Conservation (phyloP, 2,113 vertebrate genomes). For the Phrynosoma platyrhinos region DNA sequence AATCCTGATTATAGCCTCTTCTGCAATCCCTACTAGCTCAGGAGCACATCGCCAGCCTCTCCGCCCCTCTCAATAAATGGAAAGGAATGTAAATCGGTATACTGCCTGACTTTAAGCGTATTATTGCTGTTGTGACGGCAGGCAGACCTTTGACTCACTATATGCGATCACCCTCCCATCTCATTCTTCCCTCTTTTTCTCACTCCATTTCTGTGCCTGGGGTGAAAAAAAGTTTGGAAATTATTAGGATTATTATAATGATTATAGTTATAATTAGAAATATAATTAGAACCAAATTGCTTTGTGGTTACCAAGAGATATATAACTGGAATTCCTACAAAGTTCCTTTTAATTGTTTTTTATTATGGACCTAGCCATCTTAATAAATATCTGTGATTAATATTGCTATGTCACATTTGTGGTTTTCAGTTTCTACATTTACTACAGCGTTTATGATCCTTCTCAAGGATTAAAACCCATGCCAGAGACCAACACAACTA, state of each 20-base stretch:
- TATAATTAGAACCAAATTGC: background rate
- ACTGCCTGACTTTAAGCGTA: slow-evolving; percentile 1
- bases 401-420: background rate
- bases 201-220: background rate
- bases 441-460: background rate
- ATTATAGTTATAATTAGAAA: background rate
- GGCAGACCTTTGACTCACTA: background rate
- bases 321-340: background rate
- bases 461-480: background rate
- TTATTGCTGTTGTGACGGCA: background rate
- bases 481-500: background rate
- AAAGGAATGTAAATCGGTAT: slow-evolving; percentile 18
- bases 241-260: background rate
- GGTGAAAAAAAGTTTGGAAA: background rate
- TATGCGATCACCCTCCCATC: background rate
- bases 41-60: background rate
- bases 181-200: background rate
- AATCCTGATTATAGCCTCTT: background rate
- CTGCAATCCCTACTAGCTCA: background rate
- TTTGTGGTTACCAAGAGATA: background rate
- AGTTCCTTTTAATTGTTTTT: too few species aligned
- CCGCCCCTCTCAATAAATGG: background rate
- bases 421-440: background rate
- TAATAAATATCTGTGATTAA: slow-evolving; percentile 10
- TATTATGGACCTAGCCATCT: background rate